These are phyloP conservation scores for Pheosia gnoma DNA, from an alignment of 2,888 invertebrate species.

Conservation along the genomic window DNA sequence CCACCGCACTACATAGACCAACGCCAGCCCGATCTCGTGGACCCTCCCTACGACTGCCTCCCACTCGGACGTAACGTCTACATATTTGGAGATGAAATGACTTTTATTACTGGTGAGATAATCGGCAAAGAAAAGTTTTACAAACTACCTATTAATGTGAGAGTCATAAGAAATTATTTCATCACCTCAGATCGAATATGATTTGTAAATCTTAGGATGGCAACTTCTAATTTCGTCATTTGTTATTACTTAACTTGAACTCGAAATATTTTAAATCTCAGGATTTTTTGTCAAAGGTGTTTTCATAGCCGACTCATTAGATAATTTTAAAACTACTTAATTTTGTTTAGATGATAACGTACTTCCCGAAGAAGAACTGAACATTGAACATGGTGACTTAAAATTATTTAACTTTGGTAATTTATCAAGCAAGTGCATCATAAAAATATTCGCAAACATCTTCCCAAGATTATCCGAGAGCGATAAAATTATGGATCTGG, in stretches of 20 bases:
- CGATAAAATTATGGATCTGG: slow-evolving; percentile 70
- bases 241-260: too few relatives aligned
- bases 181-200: too few relatives aligned
- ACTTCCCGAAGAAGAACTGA: slow-evolving; percentile 18
- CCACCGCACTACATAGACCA: slow-evolving; percentile 48
- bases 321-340: background rate
- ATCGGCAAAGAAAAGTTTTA: too few relatives aligned
- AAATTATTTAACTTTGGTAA: slow-evolving; percentile 69
- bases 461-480: slow-evolving; percentile 74
- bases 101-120: slow-evolving; percentile 57
- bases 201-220: too few relatives aligned
- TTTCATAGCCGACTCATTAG: too few relatives aligned
- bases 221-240: too few relatives aligned
- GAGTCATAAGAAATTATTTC: too few relatives aligned
- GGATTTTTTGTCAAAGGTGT: too few relatives aligned
- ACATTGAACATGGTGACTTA: slow-evolving; percentile 32
- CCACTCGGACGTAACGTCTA: slow-evolving; percentile 64
- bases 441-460: slow-evolving; percentile 63
- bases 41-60: slow-evolving; percentile 44
- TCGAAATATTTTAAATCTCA: too few relatives aligned
- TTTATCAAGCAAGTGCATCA: slow-evolving; percentile 59
- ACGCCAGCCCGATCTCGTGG: slow-evolving; percentile 44
- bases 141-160: too few relatives aligned
- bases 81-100: slow-evolving; percentile 64
- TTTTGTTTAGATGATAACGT: slow-evolving; percentile 44